A percentile compares a stretch with the other conserved stretches of the same genome.
These are phyloP conservation scores for Oxytorus armatus DNA, from an alignment of 2,888 invertebrate species.

Conservation along the genomic window DNA sequence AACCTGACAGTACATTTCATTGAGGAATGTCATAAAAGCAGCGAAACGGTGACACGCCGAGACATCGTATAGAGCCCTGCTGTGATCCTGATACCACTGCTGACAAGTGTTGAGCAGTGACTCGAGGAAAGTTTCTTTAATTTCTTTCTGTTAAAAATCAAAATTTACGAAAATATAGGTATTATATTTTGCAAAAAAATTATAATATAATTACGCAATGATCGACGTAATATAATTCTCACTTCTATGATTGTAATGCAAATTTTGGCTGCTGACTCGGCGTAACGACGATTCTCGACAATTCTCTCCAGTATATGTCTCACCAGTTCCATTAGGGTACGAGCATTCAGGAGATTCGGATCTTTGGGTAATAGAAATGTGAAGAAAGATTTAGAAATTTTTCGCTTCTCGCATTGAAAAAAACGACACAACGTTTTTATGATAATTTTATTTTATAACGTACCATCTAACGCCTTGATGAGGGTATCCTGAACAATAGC, in stretches of 20 bases:
- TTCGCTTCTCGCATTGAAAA: not conserved
- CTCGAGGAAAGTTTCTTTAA: slow-evolving; percentile 94
- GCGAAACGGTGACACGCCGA: slow-evolving; percentile 78
- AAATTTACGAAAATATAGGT: not conserved
- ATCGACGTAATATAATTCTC: slow-evolving; percentile 1
- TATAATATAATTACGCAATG: not conserved
- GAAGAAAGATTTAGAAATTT: slow-evolving; percentile 19
- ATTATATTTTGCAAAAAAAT: not conserved
- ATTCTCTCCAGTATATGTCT: slow-evolving; percentile 92
- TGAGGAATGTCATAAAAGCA: slow-evolving; percentile 95
- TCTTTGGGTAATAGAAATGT: slow-evolving; percentile 84
- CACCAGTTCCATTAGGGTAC: slow-evolving; percentile 94
- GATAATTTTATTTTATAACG: not conserved
- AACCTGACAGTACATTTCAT: slow-evolving; percentile 94
- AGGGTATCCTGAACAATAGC: slow-evolving; percentile 90
- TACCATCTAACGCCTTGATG: slow-evolving; percentile 90
- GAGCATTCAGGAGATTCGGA: slow-evolving; percentile 91
- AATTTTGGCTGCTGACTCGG: slow-evolving; percentile 93
- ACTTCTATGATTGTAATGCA: slow-evolving; percentile 94
- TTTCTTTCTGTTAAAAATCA: slow-evolving; percentile 87
- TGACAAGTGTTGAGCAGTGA: slow-evolving; percentile 95
- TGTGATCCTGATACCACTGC: slow-evolving; percentile 95
- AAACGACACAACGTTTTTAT: no score
- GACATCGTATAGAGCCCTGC: slow-evolving; percentile 86
- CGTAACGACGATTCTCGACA: slow-evolving; percentile 92